Base-by-base conservation (phyloP, 2,113 vertebrate species). In the Tetraodon nigroviridis region DNA sequence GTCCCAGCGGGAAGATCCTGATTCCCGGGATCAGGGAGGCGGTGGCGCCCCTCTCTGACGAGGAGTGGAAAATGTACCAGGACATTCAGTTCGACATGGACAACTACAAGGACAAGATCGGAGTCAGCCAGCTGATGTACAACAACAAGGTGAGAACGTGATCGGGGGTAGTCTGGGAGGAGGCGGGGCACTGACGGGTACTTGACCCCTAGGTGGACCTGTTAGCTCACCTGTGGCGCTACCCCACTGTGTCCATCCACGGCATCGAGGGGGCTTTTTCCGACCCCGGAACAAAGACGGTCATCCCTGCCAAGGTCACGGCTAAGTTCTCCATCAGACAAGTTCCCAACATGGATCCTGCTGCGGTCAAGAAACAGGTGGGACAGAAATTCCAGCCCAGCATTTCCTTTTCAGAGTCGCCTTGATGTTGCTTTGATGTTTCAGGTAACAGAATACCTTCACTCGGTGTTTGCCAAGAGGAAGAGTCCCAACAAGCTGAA, bases 301-400 rank as follows among this genome's bases (percentile, higher is more conserved):
- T 96, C 46, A 96, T 96, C 32, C 95, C 95, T 0, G 89, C 91
- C 73, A 93, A 92, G 73, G 95, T 97, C 8, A 91, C 41, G 0
- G 93, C 90, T 1, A 99, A 98, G 60, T 97, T 98, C 84, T 99
- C 96, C 21, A 95, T 98, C 54, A 89, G 91, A 13, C 93, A 94
- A 55, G 95, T 95, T 5, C 94, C 94, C 3, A 24, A 94, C 71
- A 96, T 96, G 95, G 88, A 93, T 16, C 84, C 88, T 0, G 79
- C 80, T 0, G 55, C 77, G 45, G 92, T 97, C 57, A 89, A 94
- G 73, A 88, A 87, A 57, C 93, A 96, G 93, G 95, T 97, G 81
- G 73, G 57, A 10, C 11, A 14, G 27, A 24, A 53, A 22, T 17
- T 32, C 10, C 22, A 71, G 2, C 50, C 49, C 8, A 1, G 3